Percentiles rank a stretch among this genome's conserved stretches.
phyloP scores from a whole-genome alignment of 2,113 vertebrate genomes.

The Globicephala melas region DNA sequence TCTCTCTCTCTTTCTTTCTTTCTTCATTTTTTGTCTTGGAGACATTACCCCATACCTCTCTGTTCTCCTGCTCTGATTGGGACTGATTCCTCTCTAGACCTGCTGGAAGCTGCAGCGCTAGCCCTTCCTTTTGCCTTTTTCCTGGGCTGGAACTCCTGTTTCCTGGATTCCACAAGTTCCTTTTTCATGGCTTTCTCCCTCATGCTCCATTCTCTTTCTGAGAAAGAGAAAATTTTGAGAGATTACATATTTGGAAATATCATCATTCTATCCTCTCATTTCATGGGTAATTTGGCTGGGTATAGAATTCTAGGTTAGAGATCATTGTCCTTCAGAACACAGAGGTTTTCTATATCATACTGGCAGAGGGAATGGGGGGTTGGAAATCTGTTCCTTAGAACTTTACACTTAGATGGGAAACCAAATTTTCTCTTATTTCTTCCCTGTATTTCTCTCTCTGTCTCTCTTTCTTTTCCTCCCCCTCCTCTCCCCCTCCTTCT shows the following conservation, averaged over 20 bases:
- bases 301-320: constrained; percentile 30
- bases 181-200: background rate
- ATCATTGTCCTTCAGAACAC: background rate
- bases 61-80: background rate
- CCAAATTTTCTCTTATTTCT: background rate
- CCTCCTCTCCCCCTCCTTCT: background rate
- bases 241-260: background rate
- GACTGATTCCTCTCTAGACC: background rate
- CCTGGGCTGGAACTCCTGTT: background rate
- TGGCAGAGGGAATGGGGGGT: background rate
- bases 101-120: background rate
- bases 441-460: background rate
- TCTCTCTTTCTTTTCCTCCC: background rate
- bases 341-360: background rate
- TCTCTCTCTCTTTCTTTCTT: background rate
- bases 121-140: background rate
- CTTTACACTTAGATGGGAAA: background rate
- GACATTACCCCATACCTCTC: background rate
- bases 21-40: background rate
- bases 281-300: constrained; percentile 30
- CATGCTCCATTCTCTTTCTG: background rate
- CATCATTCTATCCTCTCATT: background rate
- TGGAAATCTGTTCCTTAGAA: background rate
- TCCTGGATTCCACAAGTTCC: background rate
- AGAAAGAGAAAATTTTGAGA: background rate